These are phyloP conservation scores for Bovichtus diacanthus DNA, from an alignment of 2,797 vertebrate genomes.

Conservation along the genomic window DNA sequence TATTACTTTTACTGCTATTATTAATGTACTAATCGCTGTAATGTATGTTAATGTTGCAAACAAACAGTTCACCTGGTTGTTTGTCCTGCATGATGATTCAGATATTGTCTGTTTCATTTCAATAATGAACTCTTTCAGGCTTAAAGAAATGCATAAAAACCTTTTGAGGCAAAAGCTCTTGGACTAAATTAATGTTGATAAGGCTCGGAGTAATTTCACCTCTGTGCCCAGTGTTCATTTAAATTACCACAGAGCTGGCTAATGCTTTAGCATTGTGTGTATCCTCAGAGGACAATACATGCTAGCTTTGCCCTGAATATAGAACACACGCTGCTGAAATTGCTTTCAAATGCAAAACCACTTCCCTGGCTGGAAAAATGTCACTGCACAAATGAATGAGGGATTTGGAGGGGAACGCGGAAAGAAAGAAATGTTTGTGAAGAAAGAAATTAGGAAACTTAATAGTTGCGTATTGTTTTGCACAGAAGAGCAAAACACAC, in stretches of 20 bases:
- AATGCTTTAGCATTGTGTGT: slow-evolving; percentile 8
- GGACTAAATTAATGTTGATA: slow-evolving; percentile 40
- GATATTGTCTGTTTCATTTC: slow-evolving; percentile 19
- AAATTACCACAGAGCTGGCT: slow-evolving; percentile 24
- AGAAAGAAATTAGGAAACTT: neutral
- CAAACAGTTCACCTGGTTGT: slow-evolving; percentile 12
- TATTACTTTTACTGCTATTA: neutral
- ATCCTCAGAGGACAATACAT: slow-evolving; percentile 8
- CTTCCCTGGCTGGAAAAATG: slow-evolving; percentile 32
- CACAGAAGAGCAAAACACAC: neutral
- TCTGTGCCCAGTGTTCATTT: slow-evolving; percentile 18
- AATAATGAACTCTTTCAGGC: slow-evolving; percentile 13
- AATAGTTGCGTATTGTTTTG: neutral
- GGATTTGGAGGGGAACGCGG: slow-evolving; percentile 7
- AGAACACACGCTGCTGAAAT: slow-evolving; percentile 24
- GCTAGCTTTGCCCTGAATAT: slow-evolving; percentile 27
- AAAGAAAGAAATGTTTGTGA: neutral
- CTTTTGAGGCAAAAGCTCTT: slow-evolving; percentile 20
- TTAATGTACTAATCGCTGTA: slow-evolving; percentile 3
- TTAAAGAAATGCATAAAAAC: slow-evolving; percentile 22
- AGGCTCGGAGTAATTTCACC: slow-evolving; percentile 38
- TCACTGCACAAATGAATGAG: slow-evolving; percentile 34
- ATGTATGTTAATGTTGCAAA: slow-evolving; percentile 9
- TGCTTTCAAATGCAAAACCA: slow-evolving; percentile 43
- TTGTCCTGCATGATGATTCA: slow-evolving; percentile 16